Conservation (phyloP, 2,888 invertebrate genomes). For the Drosophila vallismaia region DNA sequence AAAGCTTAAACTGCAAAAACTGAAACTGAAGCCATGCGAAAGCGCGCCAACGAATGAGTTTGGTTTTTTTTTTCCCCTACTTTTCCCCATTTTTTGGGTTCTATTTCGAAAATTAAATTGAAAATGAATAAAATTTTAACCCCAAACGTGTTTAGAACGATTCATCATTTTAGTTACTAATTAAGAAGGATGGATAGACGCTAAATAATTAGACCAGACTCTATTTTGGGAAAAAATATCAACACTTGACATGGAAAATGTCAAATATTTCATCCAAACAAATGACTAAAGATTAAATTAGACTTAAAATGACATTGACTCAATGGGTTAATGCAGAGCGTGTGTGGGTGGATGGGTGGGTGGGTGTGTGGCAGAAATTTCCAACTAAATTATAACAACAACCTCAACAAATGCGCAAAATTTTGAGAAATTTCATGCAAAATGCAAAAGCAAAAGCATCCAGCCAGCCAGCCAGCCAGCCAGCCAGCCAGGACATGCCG, state of each 20-base stretch:
- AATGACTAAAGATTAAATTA: slow-evolving; percentile 23
- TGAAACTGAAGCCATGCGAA: slow-evolving; percentile 51
- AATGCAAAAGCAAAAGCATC: slow-evolving; percentile 52
- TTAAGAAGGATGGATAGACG: neutral
- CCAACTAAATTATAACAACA: slow-evolving; percentile 72
- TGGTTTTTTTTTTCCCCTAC: slow-evolving; percentile 17
- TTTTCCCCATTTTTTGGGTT: neutral
- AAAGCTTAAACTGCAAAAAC: slow-evolving; percentile 32
- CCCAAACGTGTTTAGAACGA: slow-evolving; percentile 12
- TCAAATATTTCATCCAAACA: slow-evolving; percentile 6
- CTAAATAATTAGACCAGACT: too few relatives aligned
- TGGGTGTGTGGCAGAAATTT: slow-evolving; percentile 51
- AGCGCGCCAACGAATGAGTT: slow-evolving; percentile 56
- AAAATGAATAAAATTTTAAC: slow-evolving; percentile 55
- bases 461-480: too few relatives aligned
- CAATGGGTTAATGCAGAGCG: slow-evolving; percentile 49
- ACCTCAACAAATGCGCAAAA: slow-evolving; percentile 62
- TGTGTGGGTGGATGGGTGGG: neutral
- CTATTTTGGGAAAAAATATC: too few relatives aligned
- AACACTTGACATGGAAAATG: too few relatives aligned
- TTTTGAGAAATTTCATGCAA: slow-evolving; percentile 73
- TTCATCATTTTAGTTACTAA: neutral
- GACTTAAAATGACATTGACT: slow-evolving; percentile 2
- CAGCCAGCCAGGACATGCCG: slow-evolving; percentile 27
- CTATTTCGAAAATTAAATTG: slow-evolving; percentile 55